Evolutionary conservation across 23 tunicate species (phyloP), one percentile per base, ranked within the genome.

Genomic region (Trididemnum clinides): DNA sequence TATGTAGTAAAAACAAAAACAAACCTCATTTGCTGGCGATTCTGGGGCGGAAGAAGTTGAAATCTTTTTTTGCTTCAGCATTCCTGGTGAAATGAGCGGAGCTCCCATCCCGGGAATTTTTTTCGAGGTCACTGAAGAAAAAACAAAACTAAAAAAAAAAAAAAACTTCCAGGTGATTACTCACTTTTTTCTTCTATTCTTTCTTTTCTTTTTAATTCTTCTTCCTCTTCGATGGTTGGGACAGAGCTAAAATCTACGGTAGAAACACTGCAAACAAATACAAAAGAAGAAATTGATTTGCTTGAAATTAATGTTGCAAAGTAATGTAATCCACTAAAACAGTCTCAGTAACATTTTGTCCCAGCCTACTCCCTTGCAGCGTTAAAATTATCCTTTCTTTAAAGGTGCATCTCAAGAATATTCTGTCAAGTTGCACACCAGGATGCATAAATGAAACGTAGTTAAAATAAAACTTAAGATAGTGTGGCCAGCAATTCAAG

Each of bases 191-290:
- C 80, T 33, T 88, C 82, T 23, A n/a, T 51, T 49, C 76, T 71
- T 77, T 89, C 93, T 64, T 83, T 82, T 32, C 64, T 83, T 27
- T 69, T 78, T 0, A 73, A 25, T 78, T 89, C 69, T 34, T 84
- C 75, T 59, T 89, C 88, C 34, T 89, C 94, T 0, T 64, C 78
- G 32, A 63, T 35, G 2, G 88, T 84, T 20, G 88, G 88, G 4
- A 77, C 82, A 21, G 36, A 57, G 12, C 65, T 75, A 35, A 90
- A 90, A 72, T 90, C 95, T 12, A 86, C 85, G 95, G 83, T 90
- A 66, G 72, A 30, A 15, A 90, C 89, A 57, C 95, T 90, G 64
- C 30, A 85, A 71, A 82, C 28, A 82, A 19, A 2, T 25, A 71
- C 23, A 30, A 10, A 28, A 10, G n/a, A n/a, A n/a, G n/a, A 64